These are phyloP conservation scores for Sinelater perroti DNA, from an alignment of 2,888 invertebrate genomes.

Conservation along the genomic window DNA sequence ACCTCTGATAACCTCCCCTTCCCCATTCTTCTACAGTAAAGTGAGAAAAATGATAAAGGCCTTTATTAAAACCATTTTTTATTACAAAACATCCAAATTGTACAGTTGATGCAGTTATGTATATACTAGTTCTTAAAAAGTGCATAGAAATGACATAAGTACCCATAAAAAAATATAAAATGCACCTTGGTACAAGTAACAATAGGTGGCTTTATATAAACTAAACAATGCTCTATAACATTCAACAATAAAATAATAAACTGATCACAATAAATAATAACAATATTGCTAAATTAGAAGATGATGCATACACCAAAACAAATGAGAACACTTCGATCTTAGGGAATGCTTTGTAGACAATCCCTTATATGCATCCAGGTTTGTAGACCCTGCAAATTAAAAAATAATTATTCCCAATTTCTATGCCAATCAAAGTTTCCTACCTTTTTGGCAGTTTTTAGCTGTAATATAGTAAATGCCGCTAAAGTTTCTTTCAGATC, in stretches of 20 bases:
- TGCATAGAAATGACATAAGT: conserved; percentile 7
- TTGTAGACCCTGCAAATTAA: conserved; percentile 70
- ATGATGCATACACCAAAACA: neutral
- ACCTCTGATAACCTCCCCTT: too few species aligned
- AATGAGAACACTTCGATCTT: conserved; percentile 46
- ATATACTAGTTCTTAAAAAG: too few species aligned
- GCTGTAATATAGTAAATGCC: conserved; percentile 74
- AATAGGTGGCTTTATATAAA: conserved; percentile 5
- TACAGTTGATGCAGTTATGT: too few species aligned
- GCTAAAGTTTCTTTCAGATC: conserved; percentile 77
- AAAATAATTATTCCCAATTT: conserved; percentile 15
- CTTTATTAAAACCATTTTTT: too few species aligned
- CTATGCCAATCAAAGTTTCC: conserved; percentile 20
- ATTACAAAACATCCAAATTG: conserved; percentile 3
- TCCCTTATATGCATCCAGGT: conserved; percentile 80
- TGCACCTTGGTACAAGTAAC: conserved; percentile 3
- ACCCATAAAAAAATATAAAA: conserved; percentile 18
- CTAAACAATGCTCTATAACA: conserved; percentile 13
- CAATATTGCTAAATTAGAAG: conserved; percentile 13
- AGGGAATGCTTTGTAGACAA: conserved; percentile 77
- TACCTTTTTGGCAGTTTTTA: conserved; percentile 80
- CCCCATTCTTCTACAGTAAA: too few species aligned
- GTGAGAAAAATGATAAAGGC: too few species aligned
- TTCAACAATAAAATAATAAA: conserved; percentile 14
- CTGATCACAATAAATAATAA: conserved; percentile 23